Base-by-base conservation (phyloP, 2,888 invertebrate species). In the Stramonita haemastoma region DNA sequence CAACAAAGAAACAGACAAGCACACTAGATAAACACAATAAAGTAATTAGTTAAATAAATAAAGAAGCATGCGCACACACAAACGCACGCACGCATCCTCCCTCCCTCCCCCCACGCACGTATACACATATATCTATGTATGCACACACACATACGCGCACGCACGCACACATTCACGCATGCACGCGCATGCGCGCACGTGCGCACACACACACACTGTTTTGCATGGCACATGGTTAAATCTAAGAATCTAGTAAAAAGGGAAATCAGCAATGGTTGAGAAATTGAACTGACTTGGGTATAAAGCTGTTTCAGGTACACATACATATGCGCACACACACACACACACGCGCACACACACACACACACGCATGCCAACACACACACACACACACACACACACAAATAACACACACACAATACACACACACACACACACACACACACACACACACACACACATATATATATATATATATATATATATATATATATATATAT, bases 311-410 rank as follows among this genome's bases (percentile, higher is more conserved):
- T n/a, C n/a, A n/a, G n/a, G n/a, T 19, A 60, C 60, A 60, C 60
- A 60, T 19, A 60, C 60, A 60, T 19, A 60, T 19, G 26, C 73
- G 26, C n/a, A n/a, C 73, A n/a, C 2, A 73, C 73, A 73, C n/a
- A 73, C 73, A 73, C n/a, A 73, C n/a, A n/a, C n/a, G n/a, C n/a
- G n/a, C n/a, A 73, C 73, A 73, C n/a, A 73, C 73, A 73, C n/a
- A n/a, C 73, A n/a, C 1, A 13, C 60, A 13, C 2, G 60, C 73
- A 73, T 1, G 22, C 60, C 4, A 1, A 19, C 2, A 73, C 73
- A 73, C n/a, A 19, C 1, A 17, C 26, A 73, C n/a, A n/a, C 8
- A 73, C n/a, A 11, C 73, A 73, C 2, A n/a, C 73, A 73, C n/a
- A 73, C 73, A 73, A 13, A 13, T n/a, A 1, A 60, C 73, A 73